Evolutionary conservation across 1,140 invertebrate genomes (phyloP).

Genomic region (Himalopsyche phryganea): DNA sequence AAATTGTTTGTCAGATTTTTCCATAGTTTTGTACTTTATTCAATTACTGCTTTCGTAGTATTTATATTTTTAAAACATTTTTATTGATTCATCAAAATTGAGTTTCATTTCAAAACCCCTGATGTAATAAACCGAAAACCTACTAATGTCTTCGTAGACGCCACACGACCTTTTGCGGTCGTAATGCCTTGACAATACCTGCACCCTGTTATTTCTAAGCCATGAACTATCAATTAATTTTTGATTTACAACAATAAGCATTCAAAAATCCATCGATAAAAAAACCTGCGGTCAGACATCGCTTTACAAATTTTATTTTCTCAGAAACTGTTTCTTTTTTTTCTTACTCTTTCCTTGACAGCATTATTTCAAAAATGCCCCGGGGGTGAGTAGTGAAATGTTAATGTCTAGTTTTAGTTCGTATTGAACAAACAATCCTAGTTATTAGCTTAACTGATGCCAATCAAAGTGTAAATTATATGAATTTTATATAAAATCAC

Average conservation of each 20-base stretch:
- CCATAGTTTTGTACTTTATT: too few species aligned
- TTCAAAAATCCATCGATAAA: conserved; percentile 19
- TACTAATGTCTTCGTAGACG: conserved; percentile 23
- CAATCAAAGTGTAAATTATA: not conserved
- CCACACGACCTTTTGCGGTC: conserved; percentile 21
- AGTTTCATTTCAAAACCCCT: not conserved
- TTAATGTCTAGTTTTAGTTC: not conserved
- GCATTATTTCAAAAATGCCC: conserved; percentile 2
- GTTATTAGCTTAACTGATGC: not conserved
- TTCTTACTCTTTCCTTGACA: conserved; percentile 3
- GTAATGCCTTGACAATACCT: conserved; percentile 18
- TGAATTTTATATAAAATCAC: not conserved
- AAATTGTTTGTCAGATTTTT: too few species aligned
- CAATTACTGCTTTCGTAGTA: too few species aligned
- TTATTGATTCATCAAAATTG: too few species aligned
- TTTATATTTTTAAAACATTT: too few species aligned
- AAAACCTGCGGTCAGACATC: conserved; percentile 20
- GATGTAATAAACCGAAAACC: not conserved
- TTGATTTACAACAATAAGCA: conserved; percentile 25
- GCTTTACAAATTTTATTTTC: conserved; percentile 7
- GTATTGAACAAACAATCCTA: not conserved
- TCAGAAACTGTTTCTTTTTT: conserved; percentile 3
- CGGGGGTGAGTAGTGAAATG: not conserved
- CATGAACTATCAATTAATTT: conserved; percentile 27
- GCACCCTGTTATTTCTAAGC: conserved; percentile 20